Conservation (phyloP, 2,888 invertebrate genomes). For the Bombylius major region DNA sequence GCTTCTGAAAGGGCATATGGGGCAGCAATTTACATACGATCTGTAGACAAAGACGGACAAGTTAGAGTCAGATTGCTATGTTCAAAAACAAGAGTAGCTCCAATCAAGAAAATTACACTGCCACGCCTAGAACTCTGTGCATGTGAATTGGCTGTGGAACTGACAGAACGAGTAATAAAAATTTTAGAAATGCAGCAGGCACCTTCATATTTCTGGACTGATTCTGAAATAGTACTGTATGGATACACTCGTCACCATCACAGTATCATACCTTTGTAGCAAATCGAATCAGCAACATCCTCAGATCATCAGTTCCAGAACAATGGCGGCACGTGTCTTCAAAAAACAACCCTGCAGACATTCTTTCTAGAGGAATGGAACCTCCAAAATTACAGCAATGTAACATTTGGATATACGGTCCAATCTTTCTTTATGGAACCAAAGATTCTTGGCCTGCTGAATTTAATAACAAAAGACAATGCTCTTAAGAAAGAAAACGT, state of each 20-base stretch:
- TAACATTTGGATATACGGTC: conserved; percentile 14
- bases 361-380: conserved; percentile 11
- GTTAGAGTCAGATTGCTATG: conserved; percentile 6
- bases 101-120: conserved; percentile 3
- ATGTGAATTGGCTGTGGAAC: neutral
- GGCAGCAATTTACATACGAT: neutral
- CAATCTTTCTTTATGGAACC: neutral
- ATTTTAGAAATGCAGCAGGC: neutral
- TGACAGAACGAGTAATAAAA: neutral
- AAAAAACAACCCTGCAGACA: conserved; percentile 12
- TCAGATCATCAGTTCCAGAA: neutral
- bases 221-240: neutral
- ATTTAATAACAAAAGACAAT: too few relatives aligned
- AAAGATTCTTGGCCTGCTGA: neutral
- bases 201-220: neutral
- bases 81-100: conserved; percentile 9
- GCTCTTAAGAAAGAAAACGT: too few relatives aligned
- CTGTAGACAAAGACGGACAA: neutral
- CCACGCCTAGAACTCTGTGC: conserved; percentile 7
- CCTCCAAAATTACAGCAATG: conserved; percentile 5
- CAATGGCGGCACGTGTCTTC: conserved; percentile 11
- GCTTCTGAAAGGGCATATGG: conserved; percentile 6
- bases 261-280: conserved; percentile 8
- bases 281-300: conserved; percentile 12
- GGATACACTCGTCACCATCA: neutral